Base-by-base conservation (phyloP, 2,797 vertebrate species). In the Anniella stebbinsi region DNA sequence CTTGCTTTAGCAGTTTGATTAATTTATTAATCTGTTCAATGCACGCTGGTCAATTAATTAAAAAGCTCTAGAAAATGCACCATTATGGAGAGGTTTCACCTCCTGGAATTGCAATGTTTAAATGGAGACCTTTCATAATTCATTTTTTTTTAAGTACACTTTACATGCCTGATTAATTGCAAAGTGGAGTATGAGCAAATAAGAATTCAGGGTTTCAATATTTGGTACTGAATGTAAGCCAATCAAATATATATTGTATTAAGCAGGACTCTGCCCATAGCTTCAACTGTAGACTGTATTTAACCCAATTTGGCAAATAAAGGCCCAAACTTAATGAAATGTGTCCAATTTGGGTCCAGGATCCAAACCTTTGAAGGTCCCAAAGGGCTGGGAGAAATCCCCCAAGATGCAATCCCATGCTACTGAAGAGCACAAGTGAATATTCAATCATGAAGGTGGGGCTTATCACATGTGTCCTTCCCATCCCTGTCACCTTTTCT, bases 21-120 rank as follows among this genome's bases (percentile, higher is more conserved):
- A 41, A 48, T 87, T 82, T 33, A 80, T 90, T 86, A 72, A 80
- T 80, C n/a, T 90, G 70, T 77, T 87, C 77, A 75, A 82, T 87
- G n/a, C 28, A 67, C 17, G 25, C 48, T 36, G 9, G 45, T 45
- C 28, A 41, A 69, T 83, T 76, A 75, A 48, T 82, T 54, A n/a
- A 78, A 67, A 54, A 89, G 41, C 23, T 69, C 63, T 69, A 54
- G 51, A 13, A 75, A 66, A 48, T 66, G 30, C 10, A 17, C 36
- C 3, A 57, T 67, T 54, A 48, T 33, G 17, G 18, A 66, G 41
- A 83, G 10, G 11, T 18, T 57, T n/a, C 36, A 36, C 15, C 60
- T 45, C 80, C 38, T 87, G 80, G 48, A 83, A 87, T 51, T 66
- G n/a, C n/a, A 75, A 25, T 67, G 60, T 82, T 82, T 75, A 87